Base-by-base conservation (phyloP, 2,888 invertebrate species). In the Kryphioiulus occultus region DNA sequence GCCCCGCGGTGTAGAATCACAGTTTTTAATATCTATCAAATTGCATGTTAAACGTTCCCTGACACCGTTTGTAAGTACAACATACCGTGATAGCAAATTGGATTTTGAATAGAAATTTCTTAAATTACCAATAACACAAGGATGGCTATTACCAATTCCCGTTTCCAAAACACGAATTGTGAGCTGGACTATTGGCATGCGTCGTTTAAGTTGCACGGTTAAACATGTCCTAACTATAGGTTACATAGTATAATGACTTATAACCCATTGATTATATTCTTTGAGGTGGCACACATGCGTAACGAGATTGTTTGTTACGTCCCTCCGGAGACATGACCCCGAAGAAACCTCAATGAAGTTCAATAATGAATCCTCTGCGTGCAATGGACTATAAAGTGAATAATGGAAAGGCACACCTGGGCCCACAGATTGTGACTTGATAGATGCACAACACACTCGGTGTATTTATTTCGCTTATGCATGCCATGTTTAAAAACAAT, bases 201-300 rank as follows among this genome's bases (percentile, higher is more conserved):
- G 30, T 68, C 22, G 68, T 68, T 68, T 68, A 68, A 68, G 68
- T 26, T 78, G 78, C 78, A 9, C 17, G 26, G 78, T 10, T 17
- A 32, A 32, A 78, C 78, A 17, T 26, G 78, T 30, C 78, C 78
- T 30, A 78, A 78, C 78, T 30, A 78, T 78, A 32, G 78, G 30
- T 26, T 78, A 30, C 15, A 15, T 30, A 78, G 15, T 78, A 78
- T 78, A 78, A 78, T 78, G 78, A 78, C 26, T 35, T 17, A 30
- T 78, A 78, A 78, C 17, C 78, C 30, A 30, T 26, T 78, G 78
- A 78, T 78, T 78, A 78, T 78, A 78, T 78, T 78, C 78, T 78
- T 30, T 32, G 78, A 78, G 78, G 78, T 78, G 78, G 78, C 78
- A 78, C 78, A 78, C 78, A 78, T 78, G 78, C 78, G 78, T 78